Percentiles rank a stretch among this genome's conserved stretches.
Conservation (phyloP, 2,797 vertebrate species). For the Allobates femoralis region DNA sequence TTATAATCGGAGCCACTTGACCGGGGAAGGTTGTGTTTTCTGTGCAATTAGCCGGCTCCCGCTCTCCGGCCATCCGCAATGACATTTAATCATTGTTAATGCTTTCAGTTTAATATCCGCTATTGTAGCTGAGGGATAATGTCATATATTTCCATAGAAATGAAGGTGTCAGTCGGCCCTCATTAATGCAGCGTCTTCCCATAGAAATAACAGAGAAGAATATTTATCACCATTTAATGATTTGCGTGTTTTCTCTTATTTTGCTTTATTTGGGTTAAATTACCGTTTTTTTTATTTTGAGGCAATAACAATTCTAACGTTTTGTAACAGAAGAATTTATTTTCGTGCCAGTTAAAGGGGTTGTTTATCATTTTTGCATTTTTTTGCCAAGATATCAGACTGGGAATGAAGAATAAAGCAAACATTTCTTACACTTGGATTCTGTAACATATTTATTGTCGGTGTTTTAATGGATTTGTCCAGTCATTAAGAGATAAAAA, state of each 20-base stretch:
- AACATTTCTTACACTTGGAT: too few relatives aligned
- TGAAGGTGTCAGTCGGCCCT: constrained; percentile 10
- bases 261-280: neutral
- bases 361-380: neutral
- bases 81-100: constrained; percentile 54
- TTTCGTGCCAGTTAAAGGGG: neutral
- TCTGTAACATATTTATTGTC: too few relatives aligned
- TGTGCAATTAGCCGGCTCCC: constrained; percentile 12
- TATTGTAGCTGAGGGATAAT: constrained; percentile 46
- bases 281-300: neutral
- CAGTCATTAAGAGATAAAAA: too few relatives aligned
- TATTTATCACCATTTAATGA: neutral
- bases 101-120: constrained; percentile 38
- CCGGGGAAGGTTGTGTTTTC: neutral
- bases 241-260: neutral
- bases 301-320: neutral
- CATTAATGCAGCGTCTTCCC: constrained; percentile 7
- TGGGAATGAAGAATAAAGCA: neutral
- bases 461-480: too few relatives aligned
- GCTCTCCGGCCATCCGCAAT: constrained; percentile 9
- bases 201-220: neutral
- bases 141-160: constrained; percentile 8
- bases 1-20: constrained; percentile 5
- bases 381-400: neutral
- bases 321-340: neutral